Evolutionary conservation across 2,113 vertebrate species (phyloP), one percentile per base, ranked within the genome.

Genomic region (Corapipo altera): DNA sequence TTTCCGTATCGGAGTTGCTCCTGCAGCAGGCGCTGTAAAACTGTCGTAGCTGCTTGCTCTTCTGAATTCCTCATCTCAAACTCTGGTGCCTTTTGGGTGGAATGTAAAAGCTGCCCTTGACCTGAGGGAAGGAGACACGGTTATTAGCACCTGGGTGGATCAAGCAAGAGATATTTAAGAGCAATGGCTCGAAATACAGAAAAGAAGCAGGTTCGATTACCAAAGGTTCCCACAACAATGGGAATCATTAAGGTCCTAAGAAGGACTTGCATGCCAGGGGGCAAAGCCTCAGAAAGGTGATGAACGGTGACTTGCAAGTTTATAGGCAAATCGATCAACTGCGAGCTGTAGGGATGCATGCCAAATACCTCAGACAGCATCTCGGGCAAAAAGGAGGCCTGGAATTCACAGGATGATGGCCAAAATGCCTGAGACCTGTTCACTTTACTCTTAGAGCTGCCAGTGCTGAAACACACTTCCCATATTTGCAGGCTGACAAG

Each of bases 11-110:
- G 98, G 97, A 99, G 99, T 97, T 99, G 99, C 98, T 99, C 99
- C 98, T 99, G 99, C 95, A 99, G 98, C 97, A 99, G 98, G 87
- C 99, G 99, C 96, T 99, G 99, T 94, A 99, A 98, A 89, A 99
- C 99, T 97, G 98, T 98, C 96, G 98, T 98, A 98, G 98, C 98
- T 98, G 98, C 98, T 98, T 96, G 99, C 65, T 99, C 99, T 95
- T 99, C 99, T 94, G 99, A 98, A 79, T 98, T 98, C 98, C 99
- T 99, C 99, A 99, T 99, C 97, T 99, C 98, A 97, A 98, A 97
- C 96, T 98, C 97, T 73, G 97, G 97, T 97, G 96, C 98, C 97
- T 98, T 97, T 91, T 98, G 97, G 96, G 98, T 98, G 98, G 98
- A 99, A 98, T 98, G 98, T 98, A 98, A 97, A 98, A 97, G 97